Conservation (phyloP, 2,797 vertebrate genomes). For the Cephalopachus bancanus region DNA sequence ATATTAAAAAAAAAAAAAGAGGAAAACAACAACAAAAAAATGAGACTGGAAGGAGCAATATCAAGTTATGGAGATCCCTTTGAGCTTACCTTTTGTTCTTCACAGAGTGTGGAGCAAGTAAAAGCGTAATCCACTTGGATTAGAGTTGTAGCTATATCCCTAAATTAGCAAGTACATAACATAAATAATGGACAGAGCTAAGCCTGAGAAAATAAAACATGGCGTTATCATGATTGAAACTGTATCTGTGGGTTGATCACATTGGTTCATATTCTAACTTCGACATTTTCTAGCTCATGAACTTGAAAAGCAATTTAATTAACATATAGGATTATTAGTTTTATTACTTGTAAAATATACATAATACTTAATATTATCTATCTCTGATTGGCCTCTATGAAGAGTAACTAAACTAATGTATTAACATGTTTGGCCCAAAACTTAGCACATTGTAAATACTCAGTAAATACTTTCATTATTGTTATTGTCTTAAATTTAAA, state of each 20-base stretch:
- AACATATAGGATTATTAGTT: neutral
- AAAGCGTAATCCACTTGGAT: neutral
- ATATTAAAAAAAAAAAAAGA: too few relatives aligned
- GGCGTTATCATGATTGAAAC: neutral
- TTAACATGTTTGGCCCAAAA: neutral
- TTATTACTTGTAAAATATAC: neutral
- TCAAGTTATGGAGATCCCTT: neutral
- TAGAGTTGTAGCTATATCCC: neutral
- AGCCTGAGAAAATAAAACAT: neutral
- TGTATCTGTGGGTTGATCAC: neutral
- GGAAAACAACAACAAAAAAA: neutral
- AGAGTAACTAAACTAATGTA: neutral
- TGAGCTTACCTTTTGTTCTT: neutral
- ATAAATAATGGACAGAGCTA: neutral
- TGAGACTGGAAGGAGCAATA: neutral
- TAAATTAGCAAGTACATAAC: neutral
- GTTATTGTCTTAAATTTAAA: neutral
- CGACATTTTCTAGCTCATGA: neutral
- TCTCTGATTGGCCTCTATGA: neutral
- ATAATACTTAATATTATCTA: neutral
- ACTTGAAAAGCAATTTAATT: neutral
- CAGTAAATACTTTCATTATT: neutral
- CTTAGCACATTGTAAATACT: neutral
- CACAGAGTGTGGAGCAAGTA: neutral
- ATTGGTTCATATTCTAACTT: neutral